phyloP scores from a whole-genome alignment of 2,113 vertebrate genomes.

The Lophura nycthemera region DNA sequence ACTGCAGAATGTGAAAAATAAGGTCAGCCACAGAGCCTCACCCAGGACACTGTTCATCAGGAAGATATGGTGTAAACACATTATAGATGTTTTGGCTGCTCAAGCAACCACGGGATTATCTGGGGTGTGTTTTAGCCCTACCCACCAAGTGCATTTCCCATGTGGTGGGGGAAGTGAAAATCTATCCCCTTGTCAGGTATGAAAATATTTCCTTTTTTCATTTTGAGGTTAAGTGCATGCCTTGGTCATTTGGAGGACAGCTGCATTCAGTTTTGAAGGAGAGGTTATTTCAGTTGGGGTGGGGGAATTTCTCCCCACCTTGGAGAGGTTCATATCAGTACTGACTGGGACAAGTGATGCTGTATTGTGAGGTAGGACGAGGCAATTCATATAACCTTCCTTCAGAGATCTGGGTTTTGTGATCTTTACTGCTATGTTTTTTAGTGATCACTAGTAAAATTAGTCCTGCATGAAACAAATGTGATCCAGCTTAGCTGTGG shows the following conservation, averaged over 20 bases:
- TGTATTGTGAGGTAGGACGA: not conserved
- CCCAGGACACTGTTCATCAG: not conserved
- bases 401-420: not conserved
- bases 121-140: constrained; percentile 30
- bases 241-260: not conserved
- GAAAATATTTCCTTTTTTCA: constrained; percentile 53
- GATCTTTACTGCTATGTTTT: not conserved
- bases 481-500: not conserved
- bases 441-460: not conserved
- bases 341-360: not conserved
- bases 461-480: not conserved
- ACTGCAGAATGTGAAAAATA: constrained; percentile 14
- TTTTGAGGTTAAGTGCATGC: constrained; percentile 40
- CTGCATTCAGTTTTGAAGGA: not conserved
- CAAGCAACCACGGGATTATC: not conserved
- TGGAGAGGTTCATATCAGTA: not conserved
- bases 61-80: constrained; percentile 23
- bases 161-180: constrained; percentile 47
- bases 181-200: constrained; percentile 20
- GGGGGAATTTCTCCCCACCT: not conserved
- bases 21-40: constrained; percentile 25
- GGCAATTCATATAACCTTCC: not conserved
- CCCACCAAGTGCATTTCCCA: constrained; percentile 22
- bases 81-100: not conserved
- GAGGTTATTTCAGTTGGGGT: not conserved